phyloP scores from a whole-genome alignment of 2,113 vertebrate species.

The Scalopus aquaticus region DNA sequence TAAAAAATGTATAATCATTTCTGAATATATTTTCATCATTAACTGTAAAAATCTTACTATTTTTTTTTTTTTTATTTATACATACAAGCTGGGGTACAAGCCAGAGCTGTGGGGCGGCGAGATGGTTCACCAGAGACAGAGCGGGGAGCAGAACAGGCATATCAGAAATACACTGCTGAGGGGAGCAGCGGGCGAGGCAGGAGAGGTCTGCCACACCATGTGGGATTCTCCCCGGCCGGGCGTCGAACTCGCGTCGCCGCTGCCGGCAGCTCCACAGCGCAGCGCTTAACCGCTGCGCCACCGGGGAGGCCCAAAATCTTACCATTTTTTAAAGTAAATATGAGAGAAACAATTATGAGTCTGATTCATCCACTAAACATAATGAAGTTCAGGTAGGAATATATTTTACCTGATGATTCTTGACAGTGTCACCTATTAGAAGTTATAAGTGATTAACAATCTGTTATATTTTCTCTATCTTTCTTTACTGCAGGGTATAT shows the following conservation, averaged over 20 bases:
- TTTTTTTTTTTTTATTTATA: no score
- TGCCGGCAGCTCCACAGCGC: no score
- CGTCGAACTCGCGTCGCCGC: no score
- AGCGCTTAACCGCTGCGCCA: no score
- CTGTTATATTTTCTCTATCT: constrained; percentile 12
- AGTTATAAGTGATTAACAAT: constrained; percentile 40
- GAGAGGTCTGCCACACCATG: no score
- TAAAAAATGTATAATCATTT: not conserved
- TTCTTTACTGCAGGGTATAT: not conserved
- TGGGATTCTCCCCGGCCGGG: no score
- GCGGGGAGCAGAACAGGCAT: no score
- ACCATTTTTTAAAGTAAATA: constrained; percentile 29
- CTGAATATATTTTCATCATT: not conserved
- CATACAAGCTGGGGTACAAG: not conserved
- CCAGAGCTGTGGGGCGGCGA: no score
- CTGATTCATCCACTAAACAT: not conserved
- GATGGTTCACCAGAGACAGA: no score
- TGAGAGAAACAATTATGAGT: constrained; percentile 5
- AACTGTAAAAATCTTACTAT: not conserved
- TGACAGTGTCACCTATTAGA: constrained; percentile 26
- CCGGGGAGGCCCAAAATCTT: no score
- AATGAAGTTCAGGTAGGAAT: constrained; percentile 32
- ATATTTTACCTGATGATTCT: constrained; percentile 47
- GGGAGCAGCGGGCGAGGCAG: no score
- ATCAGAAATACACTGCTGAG: no score